A percentile compares a stretch with the other conserved stretches of the same genome.
phyloP scores from a whole-genome alignment of 2,113 vertebrate genomes.

The Anhinga rufa region DNA sequence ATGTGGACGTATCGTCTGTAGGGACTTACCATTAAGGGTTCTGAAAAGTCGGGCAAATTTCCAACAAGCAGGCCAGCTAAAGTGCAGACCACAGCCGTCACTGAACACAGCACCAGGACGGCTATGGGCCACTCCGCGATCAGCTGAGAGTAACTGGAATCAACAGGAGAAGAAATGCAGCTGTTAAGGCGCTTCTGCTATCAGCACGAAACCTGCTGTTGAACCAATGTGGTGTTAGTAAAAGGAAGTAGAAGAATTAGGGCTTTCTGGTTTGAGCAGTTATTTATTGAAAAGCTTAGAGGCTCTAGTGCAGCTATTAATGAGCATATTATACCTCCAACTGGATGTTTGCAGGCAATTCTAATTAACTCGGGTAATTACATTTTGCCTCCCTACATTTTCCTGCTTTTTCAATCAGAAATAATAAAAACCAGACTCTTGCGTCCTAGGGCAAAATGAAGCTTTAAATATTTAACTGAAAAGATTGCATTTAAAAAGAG shows the following conservation, averaged over 20 bases:
- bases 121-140: slow-evolving; percentile 85
- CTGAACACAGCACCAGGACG: slow-evolving; percentile 76
- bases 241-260: neutral
- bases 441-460: neutral
- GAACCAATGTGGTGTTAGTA: neutral
- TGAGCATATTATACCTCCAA: neutral
- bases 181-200: neutral
- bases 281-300: neutral
- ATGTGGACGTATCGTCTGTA: accelerated
- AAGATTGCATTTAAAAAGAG: neutral
- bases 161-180: slow-evolving; percentile 22
- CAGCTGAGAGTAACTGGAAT: slow-evolving; percentile 86
- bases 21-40: slow-evolving; percentile 85
- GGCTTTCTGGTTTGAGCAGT: neutral
- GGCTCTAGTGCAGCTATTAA: neutral
- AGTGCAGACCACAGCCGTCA: slow-evolving; percentile 79
- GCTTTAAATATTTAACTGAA: slow-evolving; percentile 41
- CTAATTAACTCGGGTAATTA: slow-evolving; percentile 32
- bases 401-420: slow-evolving; percentile 31
- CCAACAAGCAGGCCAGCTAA: slow-evolving; percentile 84
- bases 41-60: slow-evolving; percentile 89
- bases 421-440: neutral
- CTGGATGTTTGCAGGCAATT: neutral
- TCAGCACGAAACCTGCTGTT: neutral
- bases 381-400: slow-evolving; percentile 1